These are phyloP conservation scores for Calidris pygmaea DNA, from an alignment of 2,113 vertebrate genomes.

Conservation along the genomic window DNA sequence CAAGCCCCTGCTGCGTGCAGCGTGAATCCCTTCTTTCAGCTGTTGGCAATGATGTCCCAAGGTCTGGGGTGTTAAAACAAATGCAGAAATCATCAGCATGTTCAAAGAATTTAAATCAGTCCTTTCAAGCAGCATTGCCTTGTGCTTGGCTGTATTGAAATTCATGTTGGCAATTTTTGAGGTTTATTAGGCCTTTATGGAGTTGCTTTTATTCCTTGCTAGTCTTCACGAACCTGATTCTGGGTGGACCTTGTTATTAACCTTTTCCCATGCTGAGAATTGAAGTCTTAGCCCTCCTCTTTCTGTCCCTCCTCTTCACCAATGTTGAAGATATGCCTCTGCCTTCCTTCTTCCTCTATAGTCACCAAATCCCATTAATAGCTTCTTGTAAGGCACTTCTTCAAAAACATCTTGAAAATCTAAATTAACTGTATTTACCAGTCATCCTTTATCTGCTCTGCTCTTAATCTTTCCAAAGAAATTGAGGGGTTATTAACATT, in stretches of 20 bases:
- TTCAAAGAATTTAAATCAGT: not conserved
- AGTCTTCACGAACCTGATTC: not conserved
- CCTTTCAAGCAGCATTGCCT: not conserved
- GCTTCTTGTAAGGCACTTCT: not conserved
- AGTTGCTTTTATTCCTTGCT: not conserved
- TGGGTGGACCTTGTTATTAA: slow-evolving; percentile 14
- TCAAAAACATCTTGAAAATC: not conserved
- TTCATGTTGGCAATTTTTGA: not conserved
- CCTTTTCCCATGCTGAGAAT: not conserved
- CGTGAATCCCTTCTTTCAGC: not conserved
- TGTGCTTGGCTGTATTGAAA: not conserved
- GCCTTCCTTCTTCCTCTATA: not conserved
- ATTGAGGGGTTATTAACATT: not conserved
- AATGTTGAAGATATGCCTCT: not conserved
- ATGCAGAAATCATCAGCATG: not conserved
- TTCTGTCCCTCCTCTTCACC: not conserved
- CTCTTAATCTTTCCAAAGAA: slow-evolving; percentile 10
- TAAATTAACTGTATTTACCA: not conserved
- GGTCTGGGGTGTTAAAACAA: not conserved
- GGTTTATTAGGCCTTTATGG: slow-evolving; percentile 1
- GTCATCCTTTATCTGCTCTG: not conserved
- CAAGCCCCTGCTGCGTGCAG: not conserved
- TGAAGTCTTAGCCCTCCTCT: not conserved
- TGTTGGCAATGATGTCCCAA: not conserved
- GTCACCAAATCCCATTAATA: not conserved